These are phyloP conservation scores for Drosophila mercatorum DNA, from an alignment of 2,888 invertebrate species.

Conservation along the genomic window DNA sequence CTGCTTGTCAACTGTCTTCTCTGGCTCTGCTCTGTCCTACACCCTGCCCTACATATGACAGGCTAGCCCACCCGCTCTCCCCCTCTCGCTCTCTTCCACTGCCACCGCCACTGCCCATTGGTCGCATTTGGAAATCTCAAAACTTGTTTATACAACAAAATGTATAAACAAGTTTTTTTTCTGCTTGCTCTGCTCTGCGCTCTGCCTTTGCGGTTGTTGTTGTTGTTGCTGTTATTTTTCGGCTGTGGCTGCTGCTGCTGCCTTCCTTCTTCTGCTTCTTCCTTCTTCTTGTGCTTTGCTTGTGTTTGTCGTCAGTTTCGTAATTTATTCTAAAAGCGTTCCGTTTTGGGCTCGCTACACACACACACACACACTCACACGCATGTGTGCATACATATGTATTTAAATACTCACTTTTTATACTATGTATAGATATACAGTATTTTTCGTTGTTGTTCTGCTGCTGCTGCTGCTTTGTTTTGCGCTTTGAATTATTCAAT, in stretches of 20 bases:
- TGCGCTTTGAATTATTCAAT: constrained; percentile 75
- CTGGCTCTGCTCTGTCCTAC: constrained; percentile 42
- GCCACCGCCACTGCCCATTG: constrained; percentile 40
- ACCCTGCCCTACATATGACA: constrained; percentile 59
- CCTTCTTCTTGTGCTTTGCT: constrained; percentile 47
- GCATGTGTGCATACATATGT: constrained; percentile 24
- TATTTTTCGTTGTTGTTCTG: constrained; percentile 18
- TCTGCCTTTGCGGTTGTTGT: constrained; percentile 16
- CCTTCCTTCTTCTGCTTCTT: constrained; percentile 43
- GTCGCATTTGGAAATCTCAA: constrained; percentile 77
- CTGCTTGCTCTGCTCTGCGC: not conserved
- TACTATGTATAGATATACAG: constrained; percentile 4
- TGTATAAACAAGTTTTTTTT: constrained; percentile 75
- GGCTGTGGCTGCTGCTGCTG: constrained; percentile 44
- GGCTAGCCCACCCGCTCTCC: constrained; percentile 37
- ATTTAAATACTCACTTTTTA: constrained; percentile 49
- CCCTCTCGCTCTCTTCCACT: not conserved
- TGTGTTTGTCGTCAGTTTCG: constrained; percentile 76
- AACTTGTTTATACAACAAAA: constrained; percentile 77
- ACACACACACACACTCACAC: constrained; percentile 31
- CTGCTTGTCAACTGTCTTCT: constrained; percentile 66
- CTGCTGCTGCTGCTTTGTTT: constrained; percentile 34
- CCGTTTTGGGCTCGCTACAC: constrained; percentile 73
- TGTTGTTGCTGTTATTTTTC: constrained; percentile 45
- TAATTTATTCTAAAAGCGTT: constrained; percentile 81